Evolutionary conservation across 2,113 vertebrate species (phyloP).

Genomic region (Macaca nemestrina): DNA sequence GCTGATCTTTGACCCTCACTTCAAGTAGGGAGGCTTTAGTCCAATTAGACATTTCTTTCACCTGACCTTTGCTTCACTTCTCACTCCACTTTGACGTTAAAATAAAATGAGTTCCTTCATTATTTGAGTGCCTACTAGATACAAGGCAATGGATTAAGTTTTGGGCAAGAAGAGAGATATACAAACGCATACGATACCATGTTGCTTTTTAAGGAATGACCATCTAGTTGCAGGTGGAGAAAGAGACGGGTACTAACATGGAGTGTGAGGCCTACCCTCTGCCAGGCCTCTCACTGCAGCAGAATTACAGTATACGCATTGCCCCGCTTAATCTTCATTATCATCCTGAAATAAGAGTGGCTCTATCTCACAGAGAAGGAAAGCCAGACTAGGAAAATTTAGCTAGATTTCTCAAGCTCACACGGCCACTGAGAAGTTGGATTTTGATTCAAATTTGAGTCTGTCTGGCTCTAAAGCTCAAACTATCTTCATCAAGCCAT

Average conservation of each 20-base stretch:
- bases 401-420: background rate
- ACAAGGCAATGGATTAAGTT: background rate
- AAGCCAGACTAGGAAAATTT: background rate
- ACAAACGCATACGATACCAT: background rate
- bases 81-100: background rate
- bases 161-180: background rate
- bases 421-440: background rate
- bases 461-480: background rate
- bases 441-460: constrained; percentile 1
- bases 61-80: background rate
- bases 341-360: background rate
- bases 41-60: background rate
- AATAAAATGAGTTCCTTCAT: background rate
- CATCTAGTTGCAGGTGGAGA: background rate
- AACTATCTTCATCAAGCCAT: background rate
- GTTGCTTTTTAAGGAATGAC: background rate
- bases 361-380: background rate
- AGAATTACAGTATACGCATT: background rate
- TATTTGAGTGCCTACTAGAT: background rate
- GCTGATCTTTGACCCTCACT: background rate
- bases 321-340: background rate
- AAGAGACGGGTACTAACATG: background rate
- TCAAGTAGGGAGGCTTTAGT: background rate
- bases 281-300: background rate
- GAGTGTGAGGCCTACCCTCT: background rate